Percentiles rank a stretch among this genome's conserved stretches.
phyloP scores from a whole-genome alignment of 1,140 invertebrate species.

The Anastrepha ludens region DNA sequence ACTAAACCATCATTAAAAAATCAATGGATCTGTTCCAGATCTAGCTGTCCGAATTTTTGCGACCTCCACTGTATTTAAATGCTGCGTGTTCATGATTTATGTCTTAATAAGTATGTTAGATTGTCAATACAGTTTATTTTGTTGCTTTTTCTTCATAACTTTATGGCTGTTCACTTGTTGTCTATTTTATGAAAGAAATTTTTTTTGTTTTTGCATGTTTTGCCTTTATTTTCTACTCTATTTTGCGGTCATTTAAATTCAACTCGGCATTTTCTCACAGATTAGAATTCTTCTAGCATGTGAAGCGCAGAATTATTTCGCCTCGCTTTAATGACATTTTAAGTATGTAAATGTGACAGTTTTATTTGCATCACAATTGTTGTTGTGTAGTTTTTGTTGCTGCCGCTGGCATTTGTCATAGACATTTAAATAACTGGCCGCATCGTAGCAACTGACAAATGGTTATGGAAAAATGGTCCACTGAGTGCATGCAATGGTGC shows the following conservation, averaged over 20 bases:
- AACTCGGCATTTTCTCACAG: conserved; percentile 17
- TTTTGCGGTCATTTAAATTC: conserved; percentile 16
- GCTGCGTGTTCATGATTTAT: neutral
- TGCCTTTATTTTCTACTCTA: neutral
- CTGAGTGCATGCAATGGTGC: neutral
- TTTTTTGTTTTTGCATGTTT: neutral
- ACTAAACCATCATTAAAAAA: too few species aligned
- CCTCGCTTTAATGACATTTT: conserved; percentile 19
- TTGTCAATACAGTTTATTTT: neutral
- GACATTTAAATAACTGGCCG: neutral
- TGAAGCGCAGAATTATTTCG: neutral
- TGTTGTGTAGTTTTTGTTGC: neutral
- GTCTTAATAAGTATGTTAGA: neutral
- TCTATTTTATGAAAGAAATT: neutral
- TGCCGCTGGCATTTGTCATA: conserved; percentile 28
- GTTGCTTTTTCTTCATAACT: neutral
- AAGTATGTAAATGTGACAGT: conserved; percentile 48
- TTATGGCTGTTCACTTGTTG: neutral
- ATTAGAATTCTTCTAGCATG: conserved; percentile 1
- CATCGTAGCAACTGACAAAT: neutral
- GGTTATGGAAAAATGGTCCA: neutral
- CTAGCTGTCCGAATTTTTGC: neutral
- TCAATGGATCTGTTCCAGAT: too few species aligned
- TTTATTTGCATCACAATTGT: conserved; percentile 10
- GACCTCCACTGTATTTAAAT: neutral